phyloP scores from a whole-genome alignment of 2,888 invertebrate species.

The Perizoma flavofasciatum region DNA sequence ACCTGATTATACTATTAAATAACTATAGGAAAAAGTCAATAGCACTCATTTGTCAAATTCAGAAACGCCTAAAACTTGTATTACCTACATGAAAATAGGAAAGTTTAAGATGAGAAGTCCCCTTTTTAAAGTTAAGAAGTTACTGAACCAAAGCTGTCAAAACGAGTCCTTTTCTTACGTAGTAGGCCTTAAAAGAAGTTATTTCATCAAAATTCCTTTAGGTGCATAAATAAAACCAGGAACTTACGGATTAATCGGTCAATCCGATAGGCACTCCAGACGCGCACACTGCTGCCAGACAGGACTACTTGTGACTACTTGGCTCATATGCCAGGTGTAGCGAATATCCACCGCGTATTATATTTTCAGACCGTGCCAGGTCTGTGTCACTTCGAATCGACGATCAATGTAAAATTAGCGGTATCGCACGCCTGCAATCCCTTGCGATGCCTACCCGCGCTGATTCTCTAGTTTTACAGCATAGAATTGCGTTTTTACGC shows the following conservation, averaged over 20 bases:
- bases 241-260: conserved; percentile 60
- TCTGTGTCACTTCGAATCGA: conserved; percentile 15
- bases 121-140: too few species aligned
- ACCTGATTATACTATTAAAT: too few species aligned
- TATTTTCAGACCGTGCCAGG: conserved; percentile 65
- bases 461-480: conserved; percentile 9
- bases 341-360: conserved; percentile 69
- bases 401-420: conserved; percentile 22
- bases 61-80: too few species aligned
- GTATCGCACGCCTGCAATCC: conserved; percentile 4
- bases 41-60: too few species aligned
- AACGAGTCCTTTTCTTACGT: too few species aligned
- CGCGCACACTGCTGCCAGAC: conserved; percentile 52
- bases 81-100: too few species aligned
- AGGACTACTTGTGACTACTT: conserved; percentile 62
- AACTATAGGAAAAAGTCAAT: too few species aligned
- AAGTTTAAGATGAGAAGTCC: too few species aligned
- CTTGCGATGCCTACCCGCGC: conserved; percentile 8
- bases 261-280: conserved; percentile 46
- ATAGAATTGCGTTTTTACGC: neutral
- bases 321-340: conserved; percentile 67
- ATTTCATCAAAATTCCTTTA: conserved; percentile 22
- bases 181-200: too few species aligned
- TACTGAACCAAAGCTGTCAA: too few species aligned
- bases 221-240: conserved; percentile 36